Percentiles rank a stretch among this genome's conserved stretches.
These are phyloP conservation scores for Melangyna quadrimaculata DNA, from an alignment of 2,888 invertebrate species.

Conservation along the genomic window DNA sequence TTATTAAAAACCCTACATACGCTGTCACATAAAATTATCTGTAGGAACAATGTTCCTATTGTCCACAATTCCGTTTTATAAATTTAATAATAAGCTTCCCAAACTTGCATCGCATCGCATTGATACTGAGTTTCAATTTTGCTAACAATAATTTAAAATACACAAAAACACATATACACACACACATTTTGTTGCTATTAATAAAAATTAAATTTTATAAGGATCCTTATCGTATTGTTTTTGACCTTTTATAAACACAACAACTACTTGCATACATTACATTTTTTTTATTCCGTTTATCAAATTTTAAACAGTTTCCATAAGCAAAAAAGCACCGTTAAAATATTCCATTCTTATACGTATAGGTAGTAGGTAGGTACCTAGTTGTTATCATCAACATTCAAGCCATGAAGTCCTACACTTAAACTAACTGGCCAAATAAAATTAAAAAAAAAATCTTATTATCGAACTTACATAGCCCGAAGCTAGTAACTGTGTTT, in stretches of 20 bases:
- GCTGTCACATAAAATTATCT: background rate
- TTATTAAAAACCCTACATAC: background rate
- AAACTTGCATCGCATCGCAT: background rate
- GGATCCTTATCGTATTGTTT: background rate
- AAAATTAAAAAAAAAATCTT: background rate
- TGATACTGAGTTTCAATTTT: background rate
- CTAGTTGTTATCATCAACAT: background rate
- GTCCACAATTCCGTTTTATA: background rate
- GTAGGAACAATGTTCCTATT: background rate
- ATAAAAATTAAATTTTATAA: background rate
- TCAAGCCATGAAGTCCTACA: background rate
- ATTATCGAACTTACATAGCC: slow-evolving; percentile 39
- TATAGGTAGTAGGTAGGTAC: no score
- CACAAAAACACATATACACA: background rate
- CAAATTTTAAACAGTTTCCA: background rate
- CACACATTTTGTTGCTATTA: background rate
- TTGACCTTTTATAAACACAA: background rate
- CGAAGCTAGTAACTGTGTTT: slow-evolving; percentile 26
- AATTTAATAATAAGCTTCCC: background rate
- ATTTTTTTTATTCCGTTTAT: background rate
- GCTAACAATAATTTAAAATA: background rate
- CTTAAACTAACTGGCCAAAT: background rate
- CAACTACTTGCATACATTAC: background rate
- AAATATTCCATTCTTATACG: background rate
- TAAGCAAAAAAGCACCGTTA: background rate